Base-by-base conservation (phyloP, 2,797 vertebrate genomes). In the Aldrovandia affinis region DNA sequence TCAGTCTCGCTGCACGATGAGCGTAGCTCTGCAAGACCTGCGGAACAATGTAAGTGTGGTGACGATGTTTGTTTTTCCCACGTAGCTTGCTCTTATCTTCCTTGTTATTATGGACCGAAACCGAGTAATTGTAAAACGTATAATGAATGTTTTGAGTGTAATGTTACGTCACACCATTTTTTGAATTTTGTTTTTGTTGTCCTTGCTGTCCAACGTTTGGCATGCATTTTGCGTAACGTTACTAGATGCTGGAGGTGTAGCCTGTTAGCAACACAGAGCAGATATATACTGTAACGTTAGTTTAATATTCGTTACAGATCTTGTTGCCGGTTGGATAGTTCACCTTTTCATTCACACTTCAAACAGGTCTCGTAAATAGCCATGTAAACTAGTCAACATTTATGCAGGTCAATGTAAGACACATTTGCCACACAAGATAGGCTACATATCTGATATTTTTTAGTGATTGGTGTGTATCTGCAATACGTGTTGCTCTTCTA, bases 11-110 rank as follows among this genome's bases (percentile, higher is more conserved):
- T 92, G 92, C 96, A 97, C 94, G 94, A 99, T 98, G 97, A 99
- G 95, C 93, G 96, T 99, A 86, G 97, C 97, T 89, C 96, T 99
- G 93, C 97, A 97, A 93, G 97, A 99, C 88, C 96, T 99, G 92
- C 96, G 97, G 92, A 95, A 95, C 93, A 95, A 94, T 90, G 97
- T 97, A 92, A 97, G 96, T 96, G 61, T 82, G 28, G 77, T 54
- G 77, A 78, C 77, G 77, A 54, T 78, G 77, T 78, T 78, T 78
- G 44, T 50, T 78, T 78, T 78, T 78, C 77, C 47, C 44, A 52
- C 77, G 70, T 75, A 15, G 33, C 20, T 14, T 54, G 3, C 1
- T 54, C 47, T 50, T 28, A 14, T 52, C n/a, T 78, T 50, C 47
- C n/a, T 54, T 78, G n/a, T 78, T 50, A 39, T 54, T 52, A 28